Evolutionary conservation across 2,888 invertebrate species (phyloP).

Genomic region (Listrodromus nycthemerus): DNA sequence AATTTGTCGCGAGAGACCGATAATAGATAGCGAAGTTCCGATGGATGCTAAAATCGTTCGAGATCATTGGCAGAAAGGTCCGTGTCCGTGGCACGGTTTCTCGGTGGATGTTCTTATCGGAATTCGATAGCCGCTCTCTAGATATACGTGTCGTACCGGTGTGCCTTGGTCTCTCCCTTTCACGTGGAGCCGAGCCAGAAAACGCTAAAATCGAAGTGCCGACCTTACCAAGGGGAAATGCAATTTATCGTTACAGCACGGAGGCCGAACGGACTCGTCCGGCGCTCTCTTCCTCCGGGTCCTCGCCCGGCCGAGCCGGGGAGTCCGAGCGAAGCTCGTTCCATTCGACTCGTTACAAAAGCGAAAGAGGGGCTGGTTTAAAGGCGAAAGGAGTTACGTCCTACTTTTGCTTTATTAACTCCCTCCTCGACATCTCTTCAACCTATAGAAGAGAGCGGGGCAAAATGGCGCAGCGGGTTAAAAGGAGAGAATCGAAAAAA

Average conservation of each 20-base stretch:
- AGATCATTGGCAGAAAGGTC: slow-evolving; percentile 63
- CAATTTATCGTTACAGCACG: slow-evolving; percentile 80
- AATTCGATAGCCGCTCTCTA: slow-evolving; percentile 77
- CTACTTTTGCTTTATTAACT: slow-evolving; percentile 66
- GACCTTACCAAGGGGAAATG: slow-evolving; percentile 74
- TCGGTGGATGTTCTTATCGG: slow-evolving; percentile 76
- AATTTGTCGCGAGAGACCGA: slow-evolving; percentile 30
- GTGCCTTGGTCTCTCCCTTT: slow-evolving; percentile 57
- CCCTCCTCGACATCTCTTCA: slow-evolving; percentile 42
- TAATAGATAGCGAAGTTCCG: not conserved
- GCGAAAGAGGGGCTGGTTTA: slow-evolving; percentile 61
- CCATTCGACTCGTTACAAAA: slow-evolving; percentile 68
- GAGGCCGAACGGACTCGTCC: slow-evolving; percentile 46
- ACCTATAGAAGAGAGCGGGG: too few relatives aligned
- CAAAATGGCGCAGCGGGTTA: too few relatives aligned
- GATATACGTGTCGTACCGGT: slow-evolving; percentile 19
- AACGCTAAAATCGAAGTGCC: slow-evolving; percentile 79
- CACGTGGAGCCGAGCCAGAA: slow-evolving; percentile 81
- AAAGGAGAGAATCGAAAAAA: too few relatives aligned
- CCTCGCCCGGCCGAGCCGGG: slow-evolving; percentile 28
- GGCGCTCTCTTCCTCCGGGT: slow-evolving; percentile 33
- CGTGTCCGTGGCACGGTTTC: slow-evolving; percentile 48
- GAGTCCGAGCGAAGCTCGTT: slow-evolving; percentile 26
- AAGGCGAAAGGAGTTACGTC: slow-evolving; percentile 65
- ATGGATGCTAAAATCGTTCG: slow-evolving; percentile 53